Evolutionary conservation across 2,797 vertebrate genomes (phyloP), one percentile per base, ranked within the genome.

Genomic region (Linurgus olivaceus): DNA sequence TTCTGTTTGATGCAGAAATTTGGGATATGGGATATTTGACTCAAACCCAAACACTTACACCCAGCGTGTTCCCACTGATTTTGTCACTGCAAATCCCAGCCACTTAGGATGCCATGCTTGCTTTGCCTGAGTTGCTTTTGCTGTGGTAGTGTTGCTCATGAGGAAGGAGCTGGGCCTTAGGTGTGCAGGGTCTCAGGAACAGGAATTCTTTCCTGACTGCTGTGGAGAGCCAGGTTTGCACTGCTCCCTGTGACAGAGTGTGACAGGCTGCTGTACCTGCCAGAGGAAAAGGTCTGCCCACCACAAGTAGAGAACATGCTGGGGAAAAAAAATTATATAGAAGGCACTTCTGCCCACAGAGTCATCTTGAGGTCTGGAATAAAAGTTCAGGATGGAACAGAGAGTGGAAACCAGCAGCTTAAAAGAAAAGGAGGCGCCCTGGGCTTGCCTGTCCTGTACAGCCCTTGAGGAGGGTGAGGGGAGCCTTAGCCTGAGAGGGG

Each of bases 291-390:
- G 7, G 8, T 65, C 62, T 71, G 33, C 20, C n/a, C 11, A 15
- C 1, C 7, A 42, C 54, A 67, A 37, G 24, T 4, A n/a, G 21
- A 0, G 1, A 59, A 67, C 10, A 6, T 2, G 7, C 6, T 51
- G 40, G n/a, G 13, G n/a, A n/a, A n/a, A n/a, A 72, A 68, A 75
- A 55, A 2, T 2, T 3, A 21, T 38, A 78, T 71, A 26, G 42
- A 58, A 68, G 29, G 13, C 14, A 2, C 15, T 75, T 82, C 35
- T 75, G 29, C 10, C 29, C 7, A 3, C 12, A 35, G 58, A 52
- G 17, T 61, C 71, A 38, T 35, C 29, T 28, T 38, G 40, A 26
- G 21, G 17, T 82, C 29, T 93, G 50, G 62, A 57, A 48, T 52
- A 29, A 57, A 37, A 25, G 13, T 72, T 65, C 45, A 48, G 14